Conservation (phyloP, 1,140 invertebrate species). For the Antheraea mylitta region DNA sequence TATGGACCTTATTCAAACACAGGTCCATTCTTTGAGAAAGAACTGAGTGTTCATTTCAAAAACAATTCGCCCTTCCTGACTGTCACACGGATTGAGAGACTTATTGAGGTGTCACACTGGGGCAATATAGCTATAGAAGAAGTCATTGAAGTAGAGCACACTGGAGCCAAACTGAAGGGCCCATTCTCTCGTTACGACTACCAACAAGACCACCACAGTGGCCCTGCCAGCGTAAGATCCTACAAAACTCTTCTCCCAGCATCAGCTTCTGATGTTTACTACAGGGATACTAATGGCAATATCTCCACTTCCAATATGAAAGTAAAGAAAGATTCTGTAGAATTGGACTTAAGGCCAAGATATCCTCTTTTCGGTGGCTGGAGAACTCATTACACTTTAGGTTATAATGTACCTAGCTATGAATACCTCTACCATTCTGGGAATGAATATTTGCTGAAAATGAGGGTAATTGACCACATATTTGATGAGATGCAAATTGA, state of each 20-base stretch:
- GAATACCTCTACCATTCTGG: slow-evolving; percentile 94
- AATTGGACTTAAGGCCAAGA: slow-evolving; percentile 95
- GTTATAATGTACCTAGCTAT: slow-evolving; percentile 98
- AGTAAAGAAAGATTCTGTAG: slow-evolving; percentile 93
- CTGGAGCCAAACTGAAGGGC: slow-evolving; percentile 95
- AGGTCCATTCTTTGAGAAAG: slow-evolving; percentile 78
- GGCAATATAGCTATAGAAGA: slow-evolving; percentile 99
- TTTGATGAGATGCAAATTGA: slow-evolving; percentile 98
- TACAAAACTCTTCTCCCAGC: slow-evolving; percentile 97
- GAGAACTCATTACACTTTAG: slow-evolving; percentile 98
- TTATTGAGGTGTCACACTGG: slow-evolving; percentile 99
- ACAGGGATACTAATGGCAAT: slow-evolving; percentile 99
- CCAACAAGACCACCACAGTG: slow-evolving; percentile 92
- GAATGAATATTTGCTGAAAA: slow-evolving; percentile 91
- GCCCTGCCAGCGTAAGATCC: slow-evolving; percentile 92
- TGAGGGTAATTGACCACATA: slow-evolving; percentile 96
- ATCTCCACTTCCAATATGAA: slow-evolving; percentile 98
- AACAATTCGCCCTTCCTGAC: slow-evolving; percentile 98
- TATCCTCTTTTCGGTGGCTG: slow-evolving; percentile 99
- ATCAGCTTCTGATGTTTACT: slow-evolving; percentile 92
- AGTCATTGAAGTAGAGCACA: slow-evolving; percentile 93
- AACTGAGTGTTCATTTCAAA: slow-evolving; percentile 94
- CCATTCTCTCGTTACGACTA: slow-evolving; percentile 98
- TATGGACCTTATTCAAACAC: slow-evolving; percentile 94
- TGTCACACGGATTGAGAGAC: slow-evolving; percentile 90